Conservation (phyloP, 2,797 vertebrate genomes). For the Prionace glauca region DNA sequence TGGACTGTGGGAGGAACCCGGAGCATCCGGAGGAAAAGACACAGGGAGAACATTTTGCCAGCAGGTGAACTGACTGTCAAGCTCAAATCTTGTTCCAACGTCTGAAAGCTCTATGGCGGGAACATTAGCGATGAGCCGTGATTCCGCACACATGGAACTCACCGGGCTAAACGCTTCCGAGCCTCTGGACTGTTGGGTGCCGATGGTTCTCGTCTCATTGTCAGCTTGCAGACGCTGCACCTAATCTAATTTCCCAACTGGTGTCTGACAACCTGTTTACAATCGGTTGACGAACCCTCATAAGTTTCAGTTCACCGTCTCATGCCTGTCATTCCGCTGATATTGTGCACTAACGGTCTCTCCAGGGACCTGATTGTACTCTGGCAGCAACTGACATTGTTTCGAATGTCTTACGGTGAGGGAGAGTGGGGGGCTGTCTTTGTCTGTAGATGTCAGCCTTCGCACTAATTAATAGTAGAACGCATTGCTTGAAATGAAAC, state of each 20-base stretch:
- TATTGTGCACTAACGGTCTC: neutral
- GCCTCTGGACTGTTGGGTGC: neutral
- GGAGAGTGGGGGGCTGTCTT: neutral
- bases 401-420: neutral
- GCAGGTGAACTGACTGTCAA: neutral
- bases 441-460: neutral
- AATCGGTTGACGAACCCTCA: neutral
- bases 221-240: neutral
- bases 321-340: neutral
- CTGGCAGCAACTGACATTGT: neutral
- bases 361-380: neutral
- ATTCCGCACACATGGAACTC: neutral
- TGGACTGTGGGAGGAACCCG: no score
- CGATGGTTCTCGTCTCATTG: neutral
- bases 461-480: neutral
- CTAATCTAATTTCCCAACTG: slow-evolving; percentile 2
- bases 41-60: neutral
- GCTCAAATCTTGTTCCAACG: neutral
- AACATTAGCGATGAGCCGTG: neutral
- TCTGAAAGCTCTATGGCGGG: neutral
- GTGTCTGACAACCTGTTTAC: neutral
- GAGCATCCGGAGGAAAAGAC: no score
- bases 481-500: neutral
- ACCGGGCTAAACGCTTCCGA: neutral
- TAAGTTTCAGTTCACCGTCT: neutral